phyloP scores from a whole-genome alignment of 2,113 vertebrate genomes.

The Serinus canaria region DNA sequence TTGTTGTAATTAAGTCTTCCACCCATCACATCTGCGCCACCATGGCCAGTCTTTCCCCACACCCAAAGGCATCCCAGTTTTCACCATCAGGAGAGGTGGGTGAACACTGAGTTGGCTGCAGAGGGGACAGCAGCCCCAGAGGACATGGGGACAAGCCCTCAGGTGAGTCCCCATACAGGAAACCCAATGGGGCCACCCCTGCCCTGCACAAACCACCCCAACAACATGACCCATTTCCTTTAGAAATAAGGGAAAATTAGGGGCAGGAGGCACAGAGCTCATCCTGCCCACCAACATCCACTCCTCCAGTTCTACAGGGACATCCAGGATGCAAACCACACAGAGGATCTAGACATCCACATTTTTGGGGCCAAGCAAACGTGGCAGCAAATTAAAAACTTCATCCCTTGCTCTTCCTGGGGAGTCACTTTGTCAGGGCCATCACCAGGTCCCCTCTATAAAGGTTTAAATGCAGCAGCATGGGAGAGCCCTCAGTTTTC shows the following conservation, averaged over 20 bases:
- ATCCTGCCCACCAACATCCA: neutral
- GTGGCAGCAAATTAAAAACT: neutral
- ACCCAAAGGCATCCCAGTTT: neutral
- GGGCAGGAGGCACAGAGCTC: neutral
- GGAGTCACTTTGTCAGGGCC: neutral
- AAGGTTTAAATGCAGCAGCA: neutral
- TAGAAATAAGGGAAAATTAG: neutral
- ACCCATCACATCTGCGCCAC: neutral
- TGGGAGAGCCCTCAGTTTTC: neutral
- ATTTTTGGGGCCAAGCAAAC: rapidly evolving
- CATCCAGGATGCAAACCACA: neutral
- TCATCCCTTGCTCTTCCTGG: neutral
- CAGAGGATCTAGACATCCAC: rapidly evolving
- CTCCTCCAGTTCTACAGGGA: neutral
- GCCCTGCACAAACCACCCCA: neutral
- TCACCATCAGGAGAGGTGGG: neutral
- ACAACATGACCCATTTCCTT: neutral
- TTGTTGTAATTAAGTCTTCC: neutral
- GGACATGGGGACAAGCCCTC: neutral
- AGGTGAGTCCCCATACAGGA: neutral
- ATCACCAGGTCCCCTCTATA: neutral
- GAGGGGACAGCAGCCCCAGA: neutral
- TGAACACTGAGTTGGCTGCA: neutral
- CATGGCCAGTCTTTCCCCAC: rapidly evolving
- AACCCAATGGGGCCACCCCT: neutral